A percentile compares a stretch with the other conserved stretches of the same genome.
These are phyloP conservation scores for Sebastes hopkinsi DNA, from an alignment of 2,797 vertebrate species.

Conservation along the genomic window DNA sequence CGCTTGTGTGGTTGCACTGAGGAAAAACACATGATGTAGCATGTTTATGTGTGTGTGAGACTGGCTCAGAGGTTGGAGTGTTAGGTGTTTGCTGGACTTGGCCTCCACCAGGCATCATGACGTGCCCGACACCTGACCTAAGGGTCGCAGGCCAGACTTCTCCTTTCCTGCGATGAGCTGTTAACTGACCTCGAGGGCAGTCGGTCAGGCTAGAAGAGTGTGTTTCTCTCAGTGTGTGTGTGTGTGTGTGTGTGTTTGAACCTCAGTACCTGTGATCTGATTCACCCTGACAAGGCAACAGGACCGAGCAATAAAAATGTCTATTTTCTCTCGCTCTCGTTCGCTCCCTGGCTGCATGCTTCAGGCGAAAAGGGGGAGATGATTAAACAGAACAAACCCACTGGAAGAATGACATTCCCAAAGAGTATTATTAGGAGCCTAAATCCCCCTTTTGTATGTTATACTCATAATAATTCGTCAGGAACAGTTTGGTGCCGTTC, in stretches of 20 bases:
- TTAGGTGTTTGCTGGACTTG: conserved; percentile 43
- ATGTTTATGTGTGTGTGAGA: not conserved
- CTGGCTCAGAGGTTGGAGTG: conserved; percentile 14
- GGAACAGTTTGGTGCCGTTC: conserved; percentile 7
- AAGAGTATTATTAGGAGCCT: conserved; percentile 16
- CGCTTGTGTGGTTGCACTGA: not conserved
- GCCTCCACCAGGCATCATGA: conserved; percentile 32
- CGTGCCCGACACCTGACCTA: conserved; percentile 33
- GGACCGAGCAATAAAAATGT: conserved; percentile 71
- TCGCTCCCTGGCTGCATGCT: conserved; percentile 38
- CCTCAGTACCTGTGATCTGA: conserved; percentile 63
- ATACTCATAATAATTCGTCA: not conserved
- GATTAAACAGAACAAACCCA: conserved; percentile 49
- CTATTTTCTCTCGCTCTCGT: conserved; percentile 46
- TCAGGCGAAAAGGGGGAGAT: conserved; percentile 34
- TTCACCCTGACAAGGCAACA: conserved; percentile 68
- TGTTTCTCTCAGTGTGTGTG: conserved; percentile 1
- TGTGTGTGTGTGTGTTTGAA: conserved; percentile 19
- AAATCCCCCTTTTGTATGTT: conserved; percentile 21
- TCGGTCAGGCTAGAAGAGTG: conserved; percentile 39
- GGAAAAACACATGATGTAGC: not conserved
- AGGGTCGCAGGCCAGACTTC: conserved; percentile 59
- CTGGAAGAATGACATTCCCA: conserved; percentile 27
- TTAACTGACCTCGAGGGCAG: conserved; percentile 64
- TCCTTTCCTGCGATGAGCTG: conserved; percentile 66